These are phyloP conservation scores for Amia ocellicauda DNA, from an alignment of 2,113 vertebrate genomes.

Conservation along the genomic window DNA sequence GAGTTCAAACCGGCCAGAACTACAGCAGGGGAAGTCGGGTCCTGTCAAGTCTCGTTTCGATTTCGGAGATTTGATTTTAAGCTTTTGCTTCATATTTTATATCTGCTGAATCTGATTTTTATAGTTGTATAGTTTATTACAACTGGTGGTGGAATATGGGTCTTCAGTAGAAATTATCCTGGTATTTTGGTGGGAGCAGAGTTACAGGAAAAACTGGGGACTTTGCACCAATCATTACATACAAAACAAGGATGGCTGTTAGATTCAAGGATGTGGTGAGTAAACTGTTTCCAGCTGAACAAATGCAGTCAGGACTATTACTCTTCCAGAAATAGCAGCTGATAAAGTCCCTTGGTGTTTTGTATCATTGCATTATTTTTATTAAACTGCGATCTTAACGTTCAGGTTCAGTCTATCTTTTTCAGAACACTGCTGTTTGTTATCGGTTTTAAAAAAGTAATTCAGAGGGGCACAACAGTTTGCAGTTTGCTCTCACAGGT, in stretches of 20 bases:
- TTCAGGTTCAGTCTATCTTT: not conserved
- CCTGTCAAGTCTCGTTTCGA: too few species aligned
- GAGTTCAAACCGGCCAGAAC: too few species aligned
- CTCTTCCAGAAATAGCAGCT: too few species aligned
- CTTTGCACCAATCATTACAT: constrained; percentile 31
- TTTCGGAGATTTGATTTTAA: too few species aligned
- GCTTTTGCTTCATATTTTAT: too few species aligned
- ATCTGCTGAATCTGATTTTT: not conserved
- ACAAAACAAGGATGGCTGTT: constrained; percentile 62
- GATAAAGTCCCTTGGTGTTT: constrained; percentile 1
- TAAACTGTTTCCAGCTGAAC: too few species aligned
- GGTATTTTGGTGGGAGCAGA: constrained; percentile 14
- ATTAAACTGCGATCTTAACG: not conserved
- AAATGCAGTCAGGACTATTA: too few species aligned
- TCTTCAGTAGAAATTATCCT: constrained; percentile 18
- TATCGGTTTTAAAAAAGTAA: not conserved
- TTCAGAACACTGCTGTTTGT: not conserved
- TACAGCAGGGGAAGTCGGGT: too few species aligned
- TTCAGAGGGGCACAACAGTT: not conserved
- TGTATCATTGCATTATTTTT: not conserved
- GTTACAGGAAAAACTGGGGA: constrained; percentile 39
- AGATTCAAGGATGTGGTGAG: constrained; percentile 65
- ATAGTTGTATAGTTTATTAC: constrained; percentile 4
- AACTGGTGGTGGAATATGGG: constrained; percentile 23
- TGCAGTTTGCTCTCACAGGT: too few species aligned